Conservation (phyloP, 2,888 invertebrate species). For the Cerastoderma edule region DNA sequence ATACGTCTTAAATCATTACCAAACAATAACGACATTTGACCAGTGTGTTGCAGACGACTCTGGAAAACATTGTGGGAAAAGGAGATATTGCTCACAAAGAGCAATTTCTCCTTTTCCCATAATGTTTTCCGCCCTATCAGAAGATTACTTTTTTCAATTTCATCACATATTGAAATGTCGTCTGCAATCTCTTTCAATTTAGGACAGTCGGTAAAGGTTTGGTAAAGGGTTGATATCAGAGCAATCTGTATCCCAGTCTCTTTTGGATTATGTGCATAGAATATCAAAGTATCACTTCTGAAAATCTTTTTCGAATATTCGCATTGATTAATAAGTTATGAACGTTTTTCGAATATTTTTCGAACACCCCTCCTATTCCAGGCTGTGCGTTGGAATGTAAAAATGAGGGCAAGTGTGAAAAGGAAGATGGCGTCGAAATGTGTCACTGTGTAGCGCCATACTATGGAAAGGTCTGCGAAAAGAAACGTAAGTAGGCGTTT, state of each 20-base stretch:
- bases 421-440: background rate
- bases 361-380: no score
- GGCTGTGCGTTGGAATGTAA: background rate
- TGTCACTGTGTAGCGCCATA: background rate
- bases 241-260: background rate
- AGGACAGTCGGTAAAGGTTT: no score
- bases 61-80: no score
- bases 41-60: no score
- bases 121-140: no score
- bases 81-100: no score
- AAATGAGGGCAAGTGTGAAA: background rate
- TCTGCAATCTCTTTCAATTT: no score
- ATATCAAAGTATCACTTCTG: constrained; percentile 2
- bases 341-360: background rate
- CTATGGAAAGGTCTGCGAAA: constrained; percentile 1
- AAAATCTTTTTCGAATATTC: background rate
- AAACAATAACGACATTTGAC: no score
- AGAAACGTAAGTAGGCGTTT: constrained; percentile 15
- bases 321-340: background rate
- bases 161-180: no score
- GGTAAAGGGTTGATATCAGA: background rate
- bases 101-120: no score
- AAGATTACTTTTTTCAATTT: no score
- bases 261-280: background rate
- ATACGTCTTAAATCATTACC: no score